Evolutionary conservation across 2,797 vertebrate species (phyloP), one percentile per base, ranked within the genome.

Genomic region (Pterois miles): DNA sequence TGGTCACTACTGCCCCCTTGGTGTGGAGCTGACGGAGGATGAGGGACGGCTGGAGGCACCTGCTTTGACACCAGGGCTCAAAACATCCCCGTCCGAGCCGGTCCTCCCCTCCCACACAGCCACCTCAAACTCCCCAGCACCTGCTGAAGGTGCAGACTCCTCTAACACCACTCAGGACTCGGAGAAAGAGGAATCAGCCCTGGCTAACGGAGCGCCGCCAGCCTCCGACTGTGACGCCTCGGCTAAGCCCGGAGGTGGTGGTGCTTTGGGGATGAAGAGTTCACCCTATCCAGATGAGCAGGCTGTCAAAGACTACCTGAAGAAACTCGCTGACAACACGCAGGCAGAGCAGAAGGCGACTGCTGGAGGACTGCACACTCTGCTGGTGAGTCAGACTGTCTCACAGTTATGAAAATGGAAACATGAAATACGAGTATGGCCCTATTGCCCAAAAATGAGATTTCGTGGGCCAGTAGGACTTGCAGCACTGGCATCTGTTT

Each of bases 1-100:
- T 76, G 96, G 95, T 57, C 98, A 99, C 81, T 97, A 95, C 84
- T 99, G 98, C 84, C 97, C 96, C 0, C 80, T 97, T 2, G 96
- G 96, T 0, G 93, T 96, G 43, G 95, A 95, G 4, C 87, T 96
- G 16, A 93, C 95, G 0, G 95, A 95, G 58, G 92, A 92, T 14
- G 94, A 94, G 0, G 71, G 79, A 33, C 65, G 23, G 40, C 85
- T 83, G n/a, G 81, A 86, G 53, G 70, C 48, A 0, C 86, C 87
- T 0, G 38, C 71, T 22, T 27, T 48, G 2, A 23, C 46, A 4
- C 65, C 59, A 0, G 63, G 75, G 2, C 81, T 93, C 53, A 93
- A 80, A 57, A 86, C 74, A 2, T 92, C 93, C 56, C 77, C 92
- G 1, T 96, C 94, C 34, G 95, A 95, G 74, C 91, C 94, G 0